Conservation (phyloP, 2,797 vertebrate species). For the Cossypha heuglini region DNA sequence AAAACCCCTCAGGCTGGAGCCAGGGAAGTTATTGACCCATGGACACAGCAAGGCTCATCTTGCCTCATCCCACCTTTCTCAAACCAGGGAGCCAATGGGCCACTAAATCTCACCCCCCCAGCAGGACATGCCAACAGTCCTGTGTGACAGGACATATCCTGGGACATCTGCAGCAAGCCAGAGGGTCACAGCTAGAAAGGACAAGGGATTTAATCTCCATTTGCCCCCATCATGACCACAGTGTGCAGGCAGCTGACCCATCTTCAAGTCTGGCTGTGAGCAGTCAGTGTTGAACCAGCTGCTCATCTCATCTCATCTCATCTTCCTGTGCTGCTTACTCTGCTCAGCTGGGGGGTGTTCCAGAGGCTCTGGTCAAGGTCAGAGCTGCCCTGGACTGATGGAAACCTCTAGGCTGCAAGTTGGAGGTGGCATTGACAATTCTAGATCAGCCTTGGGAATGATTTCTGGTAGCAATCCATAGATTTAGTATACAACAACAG, state of each 20-base stretch:
- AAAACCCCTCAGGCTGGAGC: neutral
- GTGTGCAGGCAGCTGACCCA: neutral
- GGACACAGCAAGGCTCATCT: neutral
- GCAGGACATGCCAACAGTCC: neutral
- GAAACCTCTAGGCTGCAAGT: neutral
- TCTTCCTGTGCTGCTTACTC: neutral
- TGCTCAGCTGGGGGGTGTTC: neutral
- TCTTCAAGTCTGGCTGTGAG: neutral
- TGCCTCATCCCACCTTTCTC: neutral
- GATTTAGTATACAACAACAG: neutral
- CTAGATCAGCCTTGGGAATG: neutral
- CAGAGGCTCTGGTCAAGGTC: neutral
- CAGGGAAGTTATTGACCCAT: neutral
- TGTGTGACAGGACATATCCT: neutral
- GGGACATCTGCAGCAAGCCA: neutral
- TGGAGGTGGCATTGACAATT: neutral
- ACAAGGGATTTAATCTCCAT: neutral
- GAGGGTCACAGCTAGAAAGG: neutral
- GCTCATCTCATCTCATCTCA: neutral
- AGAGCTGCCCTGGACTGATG: neutral
- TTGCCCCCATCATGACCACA: neutral
- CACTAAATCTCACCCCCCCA: neutral
- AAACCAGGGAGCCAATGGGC: neutral
- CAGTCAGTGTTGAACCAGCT: neutral
- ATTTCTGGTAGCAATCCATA: neutral